Conservation (phyloP, 2,113 vertebrate species). For the Nanger granti region DNA sequence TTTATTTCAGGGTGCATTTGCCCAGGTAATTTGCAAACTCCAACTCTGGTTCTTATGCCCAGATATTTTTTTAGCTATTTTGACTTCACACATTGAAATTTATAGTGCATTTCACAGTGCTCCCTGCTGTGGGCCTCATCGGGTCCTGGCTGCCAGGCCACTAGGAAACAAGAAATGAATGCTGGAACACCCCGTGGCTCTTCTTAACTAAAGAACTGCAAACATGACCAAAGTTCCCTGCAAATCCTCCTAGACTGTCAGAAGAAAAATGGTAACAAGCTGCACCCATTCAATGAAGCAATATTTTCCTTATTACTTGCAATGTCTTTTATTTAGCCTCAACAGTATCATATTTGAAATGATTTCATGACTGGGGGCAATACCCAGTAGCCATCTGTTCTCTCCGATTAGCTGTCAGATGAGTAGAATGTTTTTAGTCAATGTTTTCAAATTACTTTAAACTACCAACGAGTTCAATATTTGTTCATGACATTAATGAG, state of each 20-base stretch:
- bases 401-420: conserved; percentile 73
- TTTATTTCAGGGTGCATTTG: conserved; percentile 50
- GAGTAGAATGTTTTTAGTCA: conserved; percentile 68
- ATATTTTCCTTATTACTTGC: conserved; percentile 76
- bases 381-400: conserved; percentile 76
- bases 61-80: conserved; percentile 66
- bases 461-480: conserved; percentile 71
- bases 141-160: conserved; percentile 76
- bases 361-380: conserved; percentile 78
- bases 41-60: conserved; percentile 34
- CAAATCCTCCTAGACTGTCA: conserved; percentile 68
- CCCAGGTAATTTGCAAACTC: conserved; percentile 49
- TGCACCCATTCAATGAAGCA: conserved; percentile 70
- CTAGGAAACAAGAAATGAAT: conserved; percentile 82
- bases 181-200: conserved; percentile 81
- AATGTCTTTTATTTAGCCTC: conserved; percentile 75
- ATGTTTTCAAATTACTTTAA: conserved; percentile 67
- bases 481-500: conserved; percentile 63
- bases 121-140: conserved; percentile 81
- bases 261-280: conserved; percentile 75
- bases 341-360: conserved; percentile 78
- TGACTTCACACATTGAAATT: conserved; percentile 82
- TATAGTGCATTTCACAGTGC: conserved; percentile 80
- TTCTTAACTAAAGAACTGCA: conserved; percentile 81
- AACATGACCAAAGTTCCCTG: conserved; percentile 73